A percentile compares a stretch with the other conserved stretches of the same genome.
phyloP scores from a whole-genome alignment of 2,888 invertebrate species.

The Eupithecia tripunctaria region DNA sequence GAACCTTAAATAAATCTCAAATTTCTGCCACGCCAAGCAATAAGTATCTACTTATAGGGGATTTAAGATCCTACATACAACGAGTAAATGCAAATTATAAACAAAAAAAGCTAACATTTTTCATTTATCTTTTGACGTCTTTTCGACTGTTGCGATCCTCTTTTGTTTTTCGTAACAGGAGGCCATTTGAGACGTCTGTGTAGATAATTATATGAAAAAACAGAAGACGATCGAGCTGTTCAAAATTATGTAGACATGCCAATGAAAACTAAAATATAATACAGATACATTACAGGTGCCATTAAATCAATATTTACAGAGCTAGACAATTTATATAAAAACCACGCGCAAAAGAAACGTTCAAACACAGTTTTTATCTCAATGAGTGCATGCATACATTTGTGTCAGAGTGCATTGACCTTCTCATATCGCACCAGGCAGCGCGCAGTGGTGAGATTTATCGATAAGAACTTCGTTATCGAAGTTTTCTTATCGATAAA shows the following conservation, averaged over 20 bases:
- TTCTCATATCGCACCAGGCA: conserved; percentile 71
- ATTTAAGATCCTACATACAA: too few relatives aligned
- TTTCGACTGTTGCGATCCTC: not conserved
- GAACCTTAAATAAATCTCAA: too few relatives aligned
- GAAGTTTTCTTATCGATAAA: conserved; percentile 11
- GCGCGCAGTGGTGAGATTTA: conserved; percentile 46
- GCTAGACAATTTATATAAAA: conserved; percentile 2
- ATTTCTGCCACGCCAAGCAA: too few relatives aligned
- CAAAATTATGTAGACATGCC: too few relatives aligned
- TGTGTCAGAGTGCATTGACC: conserved; percentile 64
- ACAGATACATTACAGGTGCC: not conserved
- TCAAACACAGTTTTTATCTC: conserved; percentile 53
- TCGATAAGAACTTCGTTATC: conserved; percentile 57
- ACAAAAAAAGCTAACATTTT: too few relatives aligned
- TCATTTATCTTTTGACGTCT: too few relatives aligned
- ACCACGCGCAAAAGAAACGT: conserved; percentile 9
- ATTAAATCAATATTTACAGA: not conserved
- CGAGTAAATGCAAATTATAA: too few relatives aligned
- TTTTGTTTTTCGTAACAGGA: not conserved
- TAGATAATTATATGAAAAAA: not conserved
- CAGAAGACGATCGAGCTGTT: not conserved
- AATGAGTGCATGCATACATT: conserved; percentile 55
- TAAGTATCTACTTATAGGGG: too few relatives aligned
- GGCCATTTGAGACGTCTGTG: too few relatives aligned
- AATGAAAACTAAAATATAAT: too few relatives aligned